Evolutionary conservation across 2,113 vertebrate genomes (phyloP).

Genomic region (Noctilio leporinus): DNA sequence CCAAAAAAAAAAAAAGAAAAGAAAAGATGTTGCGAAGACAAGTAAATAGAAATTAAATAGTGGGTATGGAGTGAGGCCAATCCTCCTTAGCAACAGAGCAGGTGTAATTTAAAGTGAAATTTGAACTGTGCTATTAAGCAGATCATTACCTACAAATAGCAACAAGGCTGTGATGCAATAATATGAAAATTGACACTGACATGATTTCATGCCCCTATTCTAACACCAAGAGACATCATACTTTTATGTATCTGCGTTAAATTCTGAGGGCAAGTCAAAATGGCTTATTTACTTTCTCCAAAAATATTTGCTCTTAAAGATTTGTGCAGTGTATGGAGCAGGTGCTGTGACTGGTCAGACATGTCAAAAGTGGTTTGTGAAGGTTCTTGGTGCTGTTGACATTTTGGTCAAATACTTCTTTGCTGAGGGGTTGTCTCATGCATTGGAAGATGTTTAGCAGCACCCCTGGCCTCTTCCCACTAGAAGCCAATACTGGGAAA

Average conservation of each 20-base stretch:
- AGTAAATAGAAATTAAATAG: background rate
- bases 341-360: too few species aligned
- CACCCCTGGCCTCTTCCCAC: too few species aligned
- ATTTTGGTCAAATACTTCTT: too few species aligned
- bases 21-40: background rate
- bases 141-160: background rate
- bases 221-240: background rate
- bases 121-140: background rate
- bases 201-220: background rate
- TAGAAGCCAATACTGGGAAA: too few species aligned
- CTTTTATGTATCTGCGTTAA: background rate
- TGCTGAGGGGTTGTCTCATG: too few species aligned
- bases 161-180: background rate
- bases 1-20: background rate
- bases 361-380: too few species aligned
- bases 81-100: background rate
- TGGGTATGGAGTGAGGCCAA: background rate
- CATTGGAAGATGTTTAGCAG: too few species aligned
- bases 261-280: background rate
- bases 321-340: too few species aligned
- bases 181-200: background rate
- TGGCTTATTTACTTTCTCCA: background rate
- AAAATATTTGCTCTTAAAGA: background rate
- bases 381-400: too few species aligned
- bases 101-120: background rate